Conservation (phyloP, 2,113 vertebrate species). For the Setophaga coronata region DNA sequence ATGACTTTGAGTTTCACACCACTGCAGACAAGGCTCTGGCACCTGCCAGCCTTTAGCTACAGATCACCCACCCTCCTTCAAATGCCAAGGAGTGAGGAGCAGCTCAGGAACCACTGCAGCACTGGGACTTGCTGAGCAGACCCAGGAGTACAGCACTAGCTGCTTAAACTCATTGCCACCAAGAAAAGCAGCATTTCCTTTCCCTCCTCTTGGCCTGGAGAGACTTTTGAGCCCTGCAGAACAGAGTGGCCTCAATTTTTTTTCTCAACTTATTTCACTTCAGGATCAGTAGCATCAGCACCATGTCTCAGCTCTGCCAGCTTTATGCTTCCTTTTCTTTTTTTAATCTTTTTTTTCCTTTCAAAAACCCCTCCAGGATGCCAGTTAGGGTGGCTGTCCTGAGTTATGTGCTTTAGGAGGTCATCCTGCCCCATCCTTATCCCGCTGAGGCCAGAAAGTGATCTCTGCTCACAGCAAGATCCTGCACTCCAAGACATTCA, state of each 20-base stretch:
- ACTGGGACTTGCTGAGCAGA: background rate
- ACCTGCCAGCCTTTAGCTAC: background rate
- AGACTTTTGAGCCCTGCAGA: background rate
- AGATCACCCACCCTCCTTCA: background rate
- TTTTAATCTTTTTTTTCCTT: background rate
- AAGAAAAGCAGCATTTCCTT: background rate
- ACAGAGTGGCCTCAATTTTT: background rate
- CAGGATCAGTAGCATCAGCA: background rate
- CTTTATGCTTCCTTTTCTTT: background rate
- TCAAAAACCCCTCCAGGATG: background rate
- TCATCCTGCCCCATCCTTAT: background rate
- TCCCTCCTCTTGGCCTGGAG: background rate
- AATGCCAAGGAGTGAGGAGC: rapidly evolving
- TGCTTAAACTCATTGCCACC: background rate
- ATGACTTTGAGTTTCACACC: background rate
- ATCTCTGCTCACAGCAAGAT: background rate
- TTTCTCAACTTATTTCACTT: background rate
- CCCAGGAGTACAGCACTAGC: background rate
- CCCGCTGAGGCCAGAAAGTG: rapidly evolving
- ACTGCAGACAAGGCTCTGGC: background rate
- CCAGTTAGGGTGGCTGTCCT: background rate
- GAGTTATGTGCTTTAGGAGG: background rate
- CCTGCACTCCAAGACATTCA: background rate
- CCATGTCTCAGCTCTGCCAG: background rate
- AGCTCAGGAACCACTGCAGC: background rate